Percentiles rank a stretch among this genome's conserved stretches.
Conservation (phyloP, 35 echinoderm and acorn worm genomes). For the Apostichopus parvimensis region DNA sequence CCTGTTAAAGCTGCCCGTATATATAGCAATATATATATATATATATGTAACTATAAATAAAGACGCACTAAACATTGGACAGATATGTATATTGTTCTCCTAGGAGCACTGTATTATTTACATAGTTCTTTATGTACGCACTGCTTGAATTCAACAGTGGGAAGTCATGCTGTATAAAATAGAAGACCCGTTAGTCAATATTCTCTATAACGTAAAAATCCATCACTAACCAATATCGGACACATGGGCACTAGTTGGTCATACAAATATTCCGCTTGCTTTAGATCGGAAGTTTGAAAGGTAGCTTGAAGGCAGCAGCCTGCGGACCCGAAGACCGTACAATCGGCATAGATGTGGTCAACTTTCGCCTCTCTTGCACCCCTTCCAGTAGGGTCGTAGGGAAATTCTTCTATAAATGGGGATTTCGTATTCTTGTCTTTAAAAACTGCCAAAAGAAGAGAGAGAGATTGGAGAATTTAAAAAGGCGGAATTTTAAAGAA, state of each 20-base stretch:
- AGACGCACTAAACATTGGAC: too few relatives aligned
- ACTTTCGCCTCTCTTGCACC: conserved; percentile 31
- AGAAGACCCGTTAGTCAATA: too few relatives aligned
- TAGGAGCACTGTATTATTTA: too few relatives aligned
- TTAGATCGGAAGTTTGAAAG: conserved; percentile 2
- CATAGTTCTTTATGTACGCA: too few relatives aligned
- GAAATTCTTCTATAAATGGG: conserved; percentile 32
- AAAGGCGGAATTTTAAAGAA: background rate
- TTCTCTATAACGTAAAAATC: background rate
- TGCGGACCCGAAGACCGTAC: conserved; percentile 7
- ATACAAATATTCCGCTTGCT: conserved; percentile 17
- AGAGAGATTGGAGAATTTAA: background rate
- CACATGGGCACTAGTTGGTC: conserved; percentile 20
- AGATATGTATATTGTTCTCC: too few relatives aligned
- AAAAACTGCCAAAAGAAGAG: background rate
- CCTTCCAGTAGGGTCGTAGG: background rate
- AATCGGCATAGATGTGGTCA: conserved; percentile 49
- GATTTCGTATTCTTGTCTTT: conserved; percentile 53
- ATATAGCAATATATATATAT: too few relatives aligned
- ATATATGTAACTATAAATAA: too few relatives aligned
- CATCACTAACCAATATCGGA: conserved; percentile 13
- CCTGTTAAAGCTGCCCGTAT: too few relatives aligned
- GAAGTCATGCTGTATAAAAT: too few relatives aligned
- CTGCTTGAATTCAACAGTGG: too few relatives aligned
- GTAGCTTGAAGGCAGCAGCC: background rate